Evolutionary conservation across 2,888 invertebrate genomes (phyloP), one percentile per base, ranked within the genome.

Genomic region (Noctua comes): DNA sequence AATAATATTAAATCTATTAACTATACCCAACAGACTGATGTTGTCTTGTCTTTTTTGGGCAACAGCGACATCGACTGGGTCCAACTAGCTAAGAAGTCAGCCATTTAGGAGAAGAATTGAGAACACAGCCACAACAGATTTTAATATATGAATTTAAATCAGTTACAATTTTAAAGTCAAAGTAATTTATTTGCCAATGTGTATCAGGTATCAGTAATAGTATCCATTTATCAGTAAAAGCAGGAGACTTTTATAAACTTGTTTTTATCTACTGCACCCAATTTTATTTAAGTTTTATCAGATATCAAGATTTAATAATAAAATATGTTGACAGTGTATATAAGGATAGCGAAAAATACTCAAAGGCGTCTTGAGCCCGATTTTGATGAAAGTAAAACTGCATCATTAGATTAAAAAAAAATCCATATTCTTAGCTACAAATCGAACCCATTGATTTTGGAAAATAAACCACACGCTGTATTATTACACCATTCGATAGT

Each of bases 201-300:
- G 10, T 66, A 66, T 43, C 40, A 65, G 36, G 13, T 65, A 65
- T 13, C 64, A 65, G 43, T 66, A 40, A 65, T 66, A 43, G n/a
- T n/a, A 43, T n/a, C n/a, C n/a, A n/a, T n/a, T 65, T 66, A 66
- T 43, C 65, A 43, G 43, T 66, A 18, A n/a, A 66, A 43, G n/a
- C 1, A 3, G n/a, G 66, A 43, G n/a, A n/a, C 7, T 43, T 43
- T 36, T 64, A 51, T 8, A 31, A 10, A 65, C n/a, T 43, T 16
- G n/a, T 66, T 43, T n/a, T 66, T 43, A 54, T 43, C 43, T n/a
- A 31, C 43, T 65, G 21, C 31, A 54, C 51, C 11, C 21, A 46
- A 62, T 73, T 18, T 10, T 66, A 65, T 18, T 51, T 11, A 2
- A 48, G 1, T 43, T 40, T 43, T 51, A 76, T 46, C 43, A 43